These are phyloP conservation scores for Proterorhinus semilunaris DNA, from an alignment of 2,113 vertebrate genomes.

Conservation along the genomic window DNA sequence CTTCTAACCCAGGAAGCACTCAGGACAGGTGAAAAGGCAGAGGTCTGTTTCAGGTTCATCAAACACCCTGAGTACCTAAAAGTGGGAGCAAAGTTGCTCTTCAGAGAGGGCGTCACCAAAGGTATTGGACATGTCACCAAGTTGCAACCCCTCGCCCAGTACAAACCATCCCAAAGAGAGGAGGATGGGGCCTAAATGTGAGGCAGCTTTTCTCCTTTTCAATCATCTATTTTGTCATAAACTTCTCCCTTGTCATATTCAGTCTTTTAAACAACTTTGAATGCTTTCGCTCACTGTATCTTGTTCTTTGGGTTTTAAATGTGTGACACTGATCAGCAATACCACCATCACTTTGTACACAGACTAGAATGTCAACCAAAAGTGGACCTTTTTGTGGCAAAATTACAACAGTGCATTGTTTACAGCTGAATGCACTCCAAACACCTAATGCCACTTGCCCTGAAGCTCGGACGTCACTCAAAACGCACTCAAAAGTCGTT, in stretches of 20 bases:
- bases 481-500: neutral
- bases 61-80: constrained; percentile 98
- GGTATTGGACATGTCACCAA: constrained; percentile 95
- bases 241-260: constrained; percentile 11
- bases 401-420: constrained; percentile 18
- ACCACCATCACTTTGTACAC: constrained; percentile 11
- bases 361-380: constrained; percentile 29
- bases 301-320: constrained; percentile 14
- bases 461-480: constrained; percentile 36
- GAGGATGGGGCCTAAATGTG: constrained; percentile 47
- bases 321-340: constrained; percentile 12
- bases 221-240: constrained; percentile 38
- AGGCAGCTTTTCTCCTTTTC: constrained; percentile 28
- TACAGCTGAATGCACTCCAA: constrained; percentile 38
- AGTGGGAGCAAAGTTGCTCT: constrained; percentile 93
- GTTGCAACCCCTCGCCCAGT: constrained; percentile 81
- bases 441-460: constrained; percentile 27
- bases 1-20: constrained; percentile 84
- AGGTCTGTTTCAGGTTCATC: constrained; percentile 94
- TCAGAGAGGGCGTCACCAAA: constrained; percentile 95
- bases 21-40: constrained; percentile 95
- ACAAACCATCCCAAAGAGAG: constrained; percentile 44
- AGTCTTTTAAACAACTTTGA: constrained; percentile 30
- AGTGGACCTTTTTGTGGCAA: constrained; percentile 21
- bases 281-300: constrained; percentile 8